Conservation (phyloP, 2,113 vertebrate genomes). For the Pachycephala philippinensis region DNA sequence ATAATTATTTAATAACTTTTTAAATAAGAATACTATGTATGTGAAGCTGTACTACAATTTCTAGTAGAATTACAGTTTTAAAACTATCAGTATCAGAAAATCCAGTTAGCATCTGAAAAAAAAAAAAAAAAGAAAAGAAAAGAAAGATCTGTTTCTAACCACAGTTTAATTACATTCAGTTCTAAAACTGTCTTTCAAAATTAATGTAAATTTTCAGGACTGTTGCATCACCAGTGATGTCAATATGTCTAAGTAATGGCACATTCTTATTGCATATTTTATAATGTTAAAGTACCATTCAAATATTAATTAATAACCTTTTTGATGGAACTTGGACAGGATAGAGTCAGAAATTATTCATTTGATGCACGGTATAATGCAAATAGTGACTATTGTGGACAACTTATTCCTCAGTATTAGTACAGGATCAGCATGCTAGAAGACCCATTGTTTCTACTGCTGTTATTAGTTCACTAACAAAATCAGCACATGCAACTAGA, state of each 20-base stretch:
- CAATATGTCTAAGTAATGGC: neutral
- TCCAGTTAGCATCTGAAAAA: neutral
- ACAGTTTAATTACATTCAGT: neutral
- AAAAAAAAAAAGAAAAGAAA: neutral
- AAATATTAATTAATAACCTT: neutral
- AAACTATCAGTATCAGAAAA: neutral
- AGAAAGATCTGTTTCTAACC: neutral
- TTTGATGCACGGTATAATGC: neutral
- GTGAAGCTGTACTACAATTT: neutral
- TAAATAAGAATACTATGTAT: fast-evolving
- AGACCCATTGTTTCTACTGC: neutral
- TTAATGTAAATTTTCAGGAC: neutral
- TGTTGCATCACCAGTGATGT: neutral
- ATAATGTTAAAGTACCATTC: neutral
- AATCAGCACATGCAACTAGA: neutral
- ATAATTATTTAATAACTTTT: neutral
- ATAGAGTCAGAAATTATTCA: neutral
- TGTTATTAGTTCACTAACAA: neutral
- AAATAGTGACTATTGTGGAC: neutral
- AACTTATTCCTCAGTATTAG: neutral
- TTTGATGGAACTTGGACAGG: neutral
- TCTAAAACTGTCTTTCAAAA: neutral
- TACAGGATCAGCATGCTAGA: neutral
- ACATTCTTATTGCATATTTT: neutral
- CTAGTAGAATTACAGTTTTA: neutral